phyloP scores from a whole-genome alignment of 2,113 vertebrate species.

The Leptobrachium ailaonicum region DNA sequence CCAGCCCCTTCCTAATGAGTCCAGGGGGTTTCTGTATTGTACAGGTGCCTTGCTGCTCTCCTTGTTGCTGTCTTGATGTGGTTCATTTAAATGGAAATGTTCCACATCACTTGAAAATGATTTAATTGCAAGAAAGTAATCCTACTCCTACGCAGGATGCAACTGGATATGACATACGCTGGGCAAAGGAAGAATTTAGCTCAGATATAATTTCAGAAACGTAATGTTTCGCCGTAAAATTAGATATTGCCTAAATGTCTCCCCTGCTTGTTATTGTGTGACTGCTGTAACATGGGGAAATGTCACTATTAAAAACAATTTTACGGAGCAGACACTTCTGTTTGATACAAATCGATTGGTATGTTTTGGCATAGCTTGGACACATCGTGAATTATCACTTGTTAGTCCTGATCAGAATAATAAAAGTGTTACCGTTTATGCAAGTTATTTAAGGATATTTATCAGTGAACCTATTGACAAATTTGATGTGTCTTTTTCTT shows the following conservation, averaged over 20 bases:
- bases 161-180: not conserved
- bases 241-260: not conserved
- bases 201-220: not conserved
- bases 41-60: not conserved
- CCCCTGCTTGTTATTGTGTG: not conserved
- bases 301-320: not conserved
- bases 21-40: not conserved
- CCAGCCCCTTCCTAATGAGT: too few relatives aligned
- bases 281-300: not conserved
- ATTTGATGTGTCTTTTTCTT: too few relatives aligned
- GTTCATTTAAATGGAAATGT: not conserved
- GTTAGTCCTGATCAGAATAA: too few relatives aligned
- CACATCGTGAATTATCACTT: too few relatives aligned
- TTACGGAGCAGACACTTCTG: too few relatives aligned
- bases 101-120: not conserved
- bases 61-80: not conserved
- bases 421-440: too few relatives aligned
- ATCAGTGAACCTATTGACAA: too few relatives aligned
- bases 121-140: too few relatives aligned
- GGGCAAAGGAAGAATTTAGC: not conserved
- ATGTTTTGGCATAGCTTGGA: too few relatives aligned
- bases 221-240: not conserved
- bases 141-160: not conserved
- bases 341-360: too few relatives aligned
- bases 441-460: too few relatives aligned